phyloP scores from a whole-genome alignment of 2,888 invertebrate species.

The Cheilosia grossa region DNA sequence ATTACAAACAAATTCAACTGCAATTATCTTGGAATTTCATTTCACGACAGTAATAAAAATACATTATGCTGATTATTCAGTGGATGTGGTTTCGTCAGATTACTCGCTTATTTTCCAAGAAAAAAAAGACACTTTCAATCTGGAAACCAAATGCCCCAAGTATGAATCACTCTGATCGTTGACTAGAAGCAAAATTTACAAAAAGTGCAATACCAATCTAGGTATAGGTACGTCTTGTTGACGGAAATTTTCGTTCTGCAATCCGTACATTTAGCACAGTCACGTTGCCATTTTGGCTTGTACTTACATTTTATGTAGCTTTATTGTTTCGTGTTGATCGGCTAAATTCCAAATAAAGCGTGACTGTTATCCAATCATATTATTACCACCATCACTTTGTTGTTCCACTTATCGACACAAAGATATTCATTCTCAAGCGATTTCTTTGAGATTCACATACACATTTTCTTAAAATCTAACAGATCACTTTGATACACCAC shows the following conservation, averaged over 20 bases:
- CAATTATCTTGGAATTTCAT: slow-evolving; percentile 48
- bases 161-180: slow-evolving; percentile 51
- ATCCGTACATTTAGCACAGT: background rate
- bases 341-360: slow-evolving; percentile 56
- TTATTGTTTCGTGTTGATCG: slow-evolving; percentile 43
- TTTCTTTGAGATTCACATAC: slow-evolving; percentile 2
- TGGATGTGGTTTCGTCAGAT: slow-evolving; percentile 36
- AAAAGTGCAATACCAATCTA: background rate
- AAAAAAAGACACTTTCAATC: slow-evolving; percentile 45
- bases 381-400: slow-evolving; percentile 43
- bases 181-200: slow-evolving; percentile 11
- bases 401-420: slow-evolving; percentile 60
- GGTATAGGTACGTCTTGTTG: background rate
- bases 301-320: slow-evolving; percentile 64
- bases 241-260: slow-evolving; percentile 5
- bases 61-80: slow-evolving; percentile 44
- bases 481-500: slow-evolving; percentile 23
- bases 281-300: slow-evolving; percentile 25
- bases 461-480: slow-evolving; percentile 16
- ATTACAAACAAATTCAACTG: slow-evolving; percentile 45
- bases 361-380: slow-evolving; percentile 45
- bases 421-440: slow-evolving; percentile 15
- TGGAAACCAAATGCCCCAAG: slow-evolving; percentile 47
- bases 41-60: slow-evolving; percentile 22
- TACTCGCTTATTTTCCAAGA: slow-evolving; percentile 47